Percentiles rank a stretch among this genome's conserved stretches.
These are phyloP conservation scores for Cydia fagiglandana DNA, from an alignment of 1,140 invertebrate species.

Conservation along the genomic window DNA sequence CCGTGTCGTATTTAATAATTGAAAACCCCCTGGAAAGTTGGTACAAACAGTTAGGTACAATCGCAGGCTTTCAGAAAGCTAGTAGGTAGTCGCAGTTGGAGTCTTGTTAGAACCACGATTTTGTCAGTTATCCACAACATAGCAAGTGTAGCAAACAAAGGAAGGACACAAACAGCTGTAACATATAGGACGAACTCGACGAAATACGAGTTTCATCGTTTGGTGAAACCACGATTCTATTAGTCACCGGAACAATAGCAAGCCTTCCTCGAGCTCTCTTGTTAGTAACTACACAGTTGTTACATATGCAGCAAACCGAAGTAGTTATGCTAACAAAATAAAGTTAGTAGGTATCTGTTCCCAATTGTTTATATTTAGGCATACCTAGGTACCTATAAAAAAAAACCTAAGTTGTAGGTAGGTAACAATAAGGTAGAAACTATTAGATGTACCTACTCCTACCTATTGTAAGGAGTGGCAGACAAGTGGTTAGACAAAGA, in stretches of 20 bases:
- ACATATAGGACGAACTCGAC: not conserved
- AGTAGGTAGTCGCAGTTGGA: no score
- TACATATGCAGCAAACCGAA: not conserved
- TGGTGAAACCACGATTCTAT: not conserved
- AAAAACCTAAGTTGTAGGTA: no score
- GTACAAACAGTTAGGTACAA: not conserved
- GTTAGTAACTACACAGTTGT: no score
- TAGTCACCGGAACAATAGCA: not conserved
- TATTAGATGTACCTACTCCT: no score
- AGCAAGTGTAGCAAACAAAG: not conserved
- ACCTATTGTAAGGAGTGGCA: no score
- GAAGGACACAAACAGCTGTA: not conserved
- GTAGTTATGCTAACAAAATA: not conserved
- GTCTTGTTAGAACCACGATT: no score
- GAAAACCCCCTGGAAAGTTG: no score
- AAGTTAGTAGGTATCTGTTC: not conserved
- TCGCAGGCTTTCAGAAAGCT: not conserved
- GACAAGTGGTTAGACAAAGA: not conserved
- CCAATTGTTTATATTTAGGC: not conserved
- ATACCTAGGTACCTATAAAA: no score
- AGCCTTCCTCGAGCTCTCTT: not conserved
- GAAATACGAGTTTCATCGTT: slow-evolving; percentile 2
- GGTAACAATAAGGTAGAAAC: no score
- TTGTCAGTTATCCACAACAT: not conserved
- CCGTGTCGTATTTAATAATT: no score